Evolutionary conservation across 2,113 vertebrate species (phyloP), one percentile per base, ranked within the genome.

Genomic region (Amphilophus citrinellus): DNA sequence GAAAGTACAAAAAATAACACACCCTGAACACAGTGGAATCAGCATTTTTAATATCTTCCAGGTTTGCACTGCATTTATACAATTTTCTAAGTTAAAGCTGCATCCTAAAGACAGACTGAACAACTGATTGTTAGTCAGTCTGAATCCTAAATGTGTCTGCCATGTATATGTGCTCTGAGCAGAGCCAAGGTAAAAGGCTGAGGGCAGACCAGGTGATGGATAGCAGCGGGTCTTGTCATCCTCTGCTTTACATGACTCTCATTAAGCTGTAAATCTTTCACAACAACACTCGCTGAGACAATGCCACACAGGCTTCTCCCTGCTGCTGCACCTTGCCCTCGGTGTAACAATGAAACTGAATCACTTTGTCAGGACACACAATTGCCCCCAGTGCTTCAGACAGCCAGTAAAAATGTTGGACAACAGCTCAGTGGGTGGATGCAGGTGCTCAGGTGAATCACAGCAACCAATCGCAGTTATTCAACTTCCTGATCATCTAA

Each of bases 221-320:
- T 95, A 88, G 89, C 78, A 78, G 83, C 85, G 71, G 84, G 86
- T 78, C 77, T 87, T 90, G 85, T 86, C 92, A 78, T 88, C 77
- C 44, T 57, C 61, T 82, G 88, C 82, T 88, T 85, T 58, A 88
- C 84, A 84, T 84, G 62, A 22, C 68, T 87, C 90, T 96, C 95
- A 95, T 94, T 94, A 95, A 93, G 94, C 94, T 96, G 96, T 96
- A 97, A 97, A 96, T 97, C 96, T 96, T 91, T 93, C 88, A 89
- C 89, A 92, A 83, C 84, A 62, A 83, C 92, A 27, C 75, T 75
- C 65, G 9, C 62, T n/a, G 32, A 88, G 71, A 82, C 61, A 95
- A 96, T 93, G 93, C 91, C 92, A 83, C 83, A 91, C 85, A 91
- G 88, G 90, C 89, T 91, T 93, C 85, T 95, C 84, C 88, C 84